Evolutionary conservation across 1,140 invertebrate species (phyloP).

Genomic region (Liolophura sinensis): DNA sequence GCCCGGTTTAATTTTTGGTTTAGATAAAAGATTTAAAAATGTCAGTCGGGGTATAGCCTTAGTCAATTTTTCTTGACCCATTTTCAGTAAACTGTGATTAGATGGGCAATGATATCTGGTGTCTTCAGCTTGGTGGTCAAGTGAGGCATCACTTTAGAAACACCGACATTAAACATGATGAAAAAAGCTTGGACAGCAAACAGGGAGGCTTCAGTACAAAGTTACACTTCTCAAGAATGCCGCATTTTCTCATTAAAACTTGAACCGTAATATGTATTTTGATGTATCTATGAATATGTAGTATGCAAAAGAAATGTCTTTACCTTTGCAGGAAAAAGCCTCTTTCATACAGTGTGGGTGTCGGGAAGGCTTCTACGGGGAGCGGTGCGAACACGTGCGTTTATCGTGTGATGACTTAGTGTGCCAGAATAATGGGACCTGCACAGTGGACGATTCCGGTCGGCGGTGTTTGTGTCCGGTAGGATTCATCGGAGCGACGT

Average conservation of each 20-base stretch:
- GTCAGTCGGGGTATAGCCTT: too few relatives aligned
- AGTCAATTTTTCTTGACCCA: too few relatives aligned
- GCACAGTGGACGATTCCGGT: slow-evolving; percentile 63
- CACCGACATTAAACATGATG: too few relatives aligned
- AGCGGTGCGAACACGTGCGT: slow-evolving; percentile 61
- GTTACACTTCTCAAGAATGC: too few relatives aligned
- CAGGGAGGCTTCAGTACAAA: too few relatives aligned
- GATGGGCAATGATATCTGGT: too few relatives aligned
- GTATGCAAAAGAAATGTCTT: background rate
- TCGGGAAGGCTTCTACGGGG: slow-evolving; percentile 28
- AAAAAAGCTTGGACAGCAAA: too few relatives aligned
- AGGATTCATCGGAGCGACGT: slow-evolving; percentile 58
- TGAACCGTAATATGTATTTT: background rate
- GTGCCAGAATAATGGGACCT: slow-evolving; percentile 80
- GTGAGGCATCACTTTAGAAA: too few relatives aligned
- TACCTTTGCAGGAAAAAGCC: slow-evolving; percentile 77
- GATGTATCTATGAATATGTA: background rate
- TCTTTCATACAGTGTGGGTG: slow-evolving; percentile 49
- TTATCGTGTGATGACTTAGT: slow-evolving; percentile 78
- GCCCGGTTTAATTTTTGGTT: too few relatives aligned
- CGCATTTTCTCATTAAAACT: background rate
- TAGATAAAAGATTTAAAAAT: too few relatives aligned
- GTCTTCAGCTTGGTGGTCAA: too few relatives aligned
- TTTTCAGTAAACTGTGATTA: too few relatives aligned
- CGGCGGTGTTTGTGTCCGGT: slow-evolving; percentile 73